These are phyloP conservation scores for Siphlonurus alternatus DNA, from an alignment of 2,888 invertebrate genomes.

Conservation along the genomic window DNA sequence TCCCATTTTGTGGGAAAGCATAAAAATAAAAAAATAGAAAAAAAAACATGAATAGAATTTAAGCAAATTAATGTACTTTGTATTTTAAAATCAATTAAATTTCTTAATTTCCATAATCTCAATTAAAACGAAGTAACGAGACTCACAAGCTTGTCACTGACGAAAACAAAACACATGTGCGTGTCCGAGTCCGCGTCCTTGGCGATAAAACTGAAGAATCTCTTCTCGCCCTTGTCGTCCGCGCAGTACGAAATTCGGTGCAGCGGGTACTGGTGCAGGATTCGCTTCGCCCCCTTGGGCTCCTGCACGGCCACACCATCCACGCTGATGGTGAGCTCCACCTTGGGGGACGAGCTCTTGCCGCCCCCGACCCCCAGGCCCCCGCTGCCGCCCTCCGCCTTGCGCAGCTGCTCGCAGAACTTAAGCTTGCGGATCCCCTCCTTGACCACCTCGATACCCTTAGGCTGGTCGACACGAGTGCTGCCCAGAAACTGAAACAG, in stretches of 20 bases:
- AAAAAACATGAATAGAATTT: too few relatives aligned
- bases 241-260: conserved; percentile 98
- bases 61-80: too few relatives aligned
- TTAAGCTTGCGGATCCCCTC: conserved; percentile 93
- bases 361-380: conserved; percentile 27
- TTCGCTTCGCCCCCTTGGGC: conserved; percentile 34
- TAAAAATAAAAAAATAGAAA: too few relatives aligned
- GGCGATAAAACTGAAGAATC: conserved; percentile 91
- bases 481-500: conserved; percentile 79
- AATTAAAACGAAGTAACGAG: too few relatives aligned
- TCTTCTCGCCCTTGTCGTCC: conserved; percentile 95
- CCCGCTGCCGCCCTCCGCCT: conserved; percentile 49
- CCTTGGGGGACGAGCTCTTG: conserved; percentile 21
- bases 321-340: conserved; percentile 91
- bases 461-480: conserved; percentile 87
- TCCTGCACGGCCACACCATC: conserved; percentile 92
- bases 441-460: conserved; percentile 95
- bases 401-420: conserved; percentile 82
- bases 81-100: too few relatives aligned
- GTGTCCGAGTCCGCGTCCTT: conserved; percentile 60
- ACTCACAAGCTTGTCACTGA: conserved; percentile 77
- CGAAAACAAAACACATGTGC: conserved; percentile 94
- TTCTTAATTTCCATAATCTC: too few relatives aligned
- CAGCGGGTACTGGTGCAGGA: conserved; percentile 87
- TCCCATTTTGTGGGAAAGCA: too few relatives aligned